phyloP scores from a whole-genome alignment of 2,888 invertebrate species.

The Ophonus ardosiacus region DNA sequence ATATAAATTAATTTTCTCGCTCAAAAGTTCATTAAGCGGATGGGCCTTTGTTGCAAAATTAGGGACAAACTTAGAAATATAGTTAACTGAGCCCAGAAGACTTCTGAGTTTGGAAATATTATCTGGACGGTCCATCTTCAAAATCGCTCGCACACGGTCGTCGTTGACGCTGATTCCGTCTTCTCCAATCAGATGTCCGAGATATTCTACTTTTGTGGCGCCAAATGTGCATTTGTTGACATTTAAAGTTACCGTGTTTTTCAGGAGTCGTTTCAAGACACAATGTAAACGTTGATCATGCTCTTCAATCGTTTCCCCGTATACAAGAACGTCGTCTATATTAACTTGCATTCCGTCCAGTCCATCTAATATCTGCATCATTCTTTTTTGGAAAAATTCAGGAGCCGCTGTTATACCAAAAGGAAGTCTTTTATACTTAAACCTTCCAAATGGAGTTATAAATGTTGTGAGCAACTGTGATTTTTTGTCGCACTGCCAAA shows the following conservation, averaged over 20 bases:
- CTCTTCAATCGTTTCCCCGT: conserved; percentile 49
- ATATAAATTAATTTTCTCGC: not conserved
- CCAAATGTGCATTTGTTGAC: conserved; percentile 35
- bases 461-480: conserved; percentile 50
- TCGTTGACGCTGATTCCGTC: conserved; percentile 56
- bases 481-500: conserved; percentile 18
- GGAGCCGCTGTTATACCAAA: conserved; percentile 51
- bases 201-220: not conserved
- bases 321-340: conserved; percentile 27
- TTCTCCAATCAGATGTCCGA: not conserved
- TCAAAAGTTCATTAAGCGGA: not conserved
- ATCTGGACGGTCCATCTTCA: conserved; percentile 58
- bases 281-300: conserved; percentile 50
- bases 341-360: not conserved
- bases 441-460: conserved; percentile 56
- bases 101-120: conserved; percentile 64
- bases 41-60: not conserved
- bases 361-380: too few relatives aligned
- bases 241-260: conserved; percentile 40
- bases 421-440: conserved; percentile 38
- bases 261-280: conserved; percentile 8
- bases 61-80: conserved; percentile 45
- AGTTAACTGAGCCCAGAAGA: conserved; percentile 63
- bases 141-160: conserved; percentile 63
- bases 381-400: too few relatives aligned